phyloP scores from a whole-genome alignment of 53 echinoderm and acorn worm genomes.

The Arbacia lixula region DNA sequence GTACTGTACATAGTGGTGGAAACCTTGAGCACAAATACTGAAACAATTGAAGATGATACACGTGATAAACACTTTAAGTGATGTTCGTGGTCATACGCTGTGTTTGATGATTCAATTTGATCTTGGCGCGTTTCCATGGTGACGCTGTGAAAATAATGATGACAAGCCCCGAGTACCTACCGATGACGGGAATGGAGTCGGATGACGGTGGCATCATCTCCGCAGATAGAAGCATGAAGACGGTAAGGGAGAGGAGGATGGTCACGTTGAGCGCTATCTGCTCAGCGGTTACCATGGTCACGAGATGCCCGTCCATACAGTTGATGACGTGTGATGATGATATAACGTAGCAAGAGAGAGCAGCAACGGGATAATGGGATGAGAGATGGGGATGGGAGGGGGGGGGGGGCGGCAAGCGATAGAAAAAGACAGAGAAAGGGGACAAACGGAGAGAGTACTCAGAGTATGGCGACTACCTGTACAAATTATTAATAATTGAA shows the following conservation, averaged over 20 bases:
- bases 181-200: conserved; percentile 72
- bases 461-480: too few species aligned
- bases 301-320: background rate
- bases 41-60: too few species aligned
- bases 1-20: too few species aligned
- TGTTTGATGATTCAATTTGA: too few species aligned
- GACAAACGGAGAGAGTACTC: background rate
- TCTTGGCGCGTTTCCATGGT: too few species aligned
- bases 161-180: conserved; percentile 60
- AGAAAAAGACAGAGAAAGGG: background rate
- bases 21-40: too few species aligned
- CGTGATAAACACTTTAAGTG: too few species aligned
- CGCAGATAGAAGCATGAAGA: conserved; percentile 71
- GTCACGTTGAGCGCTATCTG: conserved; percentile 78
- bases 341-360: background rate
- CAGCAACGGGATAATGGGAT: background rate
- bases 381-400: background rate
- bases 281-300: background rate
- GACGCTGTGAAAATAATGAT: too few species aligned
- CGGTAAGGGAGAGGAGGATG: conserved; percentile 73
- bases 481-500: too few species aligned
- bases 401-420: background rate
- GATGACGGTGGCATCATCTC: conserved; percentile 87
- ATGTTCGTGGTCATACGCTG: too few species aligned
- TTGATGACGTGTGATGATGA: background rate